Conservation (phyloP, 92 coral and sea anemone genomes). For the Parazoanthus swiftii region DNA sequence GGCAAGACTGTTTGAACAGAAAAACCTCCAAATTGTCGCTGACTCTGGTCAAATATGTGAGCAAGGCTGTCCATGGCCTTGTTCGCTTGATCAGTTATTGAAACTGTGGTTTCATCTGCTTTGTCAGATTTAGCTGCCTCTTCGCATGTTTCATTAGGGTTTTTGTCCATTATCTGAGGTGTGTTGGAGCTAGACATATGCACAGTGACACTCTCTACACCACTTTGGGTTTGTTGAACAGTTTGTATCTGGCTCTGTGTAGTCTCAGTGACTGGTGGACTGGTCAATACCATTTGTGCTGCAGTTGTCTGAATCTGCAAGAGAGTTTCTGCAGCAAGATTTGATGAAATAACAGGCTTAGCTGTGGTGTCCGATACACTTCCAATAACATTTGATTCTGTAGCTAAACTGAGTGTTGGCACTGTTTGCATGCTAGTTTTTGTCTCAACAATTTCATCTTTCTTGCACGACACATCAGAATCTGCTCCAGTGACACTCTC, state of each 20-base stretch:
- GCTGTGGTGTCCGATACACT: neutral
- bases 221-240: neutral
- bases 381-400: neutral
- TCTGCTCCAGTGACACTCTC: conserved; percentile 24
- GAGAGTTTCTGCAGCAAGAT: conserved; percentile 38
- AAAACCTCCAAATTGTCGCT: conserved; percentile 34
- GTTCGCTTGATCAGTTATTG: conserved; percentile 23
- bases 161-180: neutral
- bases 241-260: conserved; percentile 28
- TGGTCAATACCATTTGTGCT: neutral
- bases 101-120: neutral
- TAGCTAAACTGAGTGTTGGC: conserved; percentile 3
- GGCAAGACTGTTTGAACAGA: conserved; percentile 31
- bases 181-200: neutral
- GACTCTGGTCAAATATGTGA: conserved; percentile 39
- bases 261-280: neutral
- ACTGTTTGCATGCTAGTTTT: conserved; percentile 7
- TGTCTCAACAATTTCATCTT: neutral
- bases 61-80: conserved; percentile 38
- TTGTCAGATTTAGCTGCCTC: neutral
- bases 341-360: neutral
- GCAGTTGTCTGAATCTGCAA: conserved; percentile 52
- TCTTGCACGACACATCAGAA: conserved; percentile 10
- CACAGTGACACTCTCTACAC: neutral
- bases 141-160: neutral